Percentiles rank a stretch among this genome's conserved stretches.
Conservation (phyloP, 1,140 invertebrate genomes). For the Mesaphorura yosii region DNA sequence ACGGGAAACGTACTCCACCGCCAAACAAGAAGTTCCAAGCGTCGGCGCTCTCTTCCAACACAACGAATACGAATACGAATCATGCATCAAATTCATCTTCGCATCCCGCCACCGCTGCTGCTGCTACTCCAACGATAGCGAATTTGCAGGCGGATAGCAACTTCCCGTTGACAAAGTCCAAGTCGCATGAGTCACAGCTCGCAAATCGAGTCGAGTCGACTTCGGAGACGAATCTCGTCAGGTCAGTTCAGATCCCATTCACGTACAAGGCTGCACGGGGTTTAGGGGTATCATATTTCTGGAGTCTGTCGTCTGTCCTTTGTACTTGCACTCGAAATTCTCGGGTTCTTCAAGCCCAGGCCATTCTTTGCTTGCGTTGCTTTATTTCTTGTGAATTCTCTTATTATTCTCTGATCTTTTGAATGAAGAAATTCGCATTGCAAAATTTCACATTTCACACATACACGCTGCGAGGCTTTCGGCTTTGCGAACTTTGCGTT, state of each 20-base stretch:
- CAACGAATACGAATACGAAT: conserved; percentile 40
- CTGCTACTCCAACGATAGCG: conserved; percentile 35
- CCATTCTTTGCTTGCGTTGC: neutral
- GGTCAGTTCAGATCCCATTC: conserved; percentile 13
- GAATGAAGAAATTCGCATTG: neutral
- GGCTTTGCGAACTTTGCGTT: too few relatives aligned
- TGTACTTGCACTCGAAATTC: too few relatives aligned
- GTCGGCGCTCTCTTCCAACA: conserved; percentile 36
- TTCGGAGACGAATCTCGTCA: conserved; percentile 33
- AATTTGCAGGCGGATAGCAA: conserved; percentile 42
- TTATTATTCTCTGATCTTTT: neutral
- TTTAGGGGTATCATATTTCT: too few relatives aligned
- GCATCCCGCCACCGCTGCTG: too few relatives aligned
- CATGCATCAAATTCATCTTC: too few relatives aligned
- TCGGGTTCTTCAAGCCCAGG: neutral
- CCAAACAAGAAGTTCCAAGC: conserved; percentile 58
- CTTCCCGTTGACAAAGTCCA: conserved; percentile 72
- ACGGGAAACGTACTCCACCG: too few relatives aligned
- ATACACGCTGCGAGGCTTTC: too few relatives aligned
- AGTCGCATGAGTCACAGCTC: conserved; percentile 82
- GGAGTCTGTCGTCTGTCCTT: too few relatives aligned
- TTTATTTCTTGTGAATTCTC: neutral
- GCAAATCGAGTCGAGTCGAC: conserved; percentile 46
- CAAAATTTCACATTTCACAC: neutral
- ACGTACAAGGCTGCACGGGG: too few relatives aligned